phyloP scores from a whole-genome alignment of 1,140 invertebrate species.

The Planococcus citri region DNA sequence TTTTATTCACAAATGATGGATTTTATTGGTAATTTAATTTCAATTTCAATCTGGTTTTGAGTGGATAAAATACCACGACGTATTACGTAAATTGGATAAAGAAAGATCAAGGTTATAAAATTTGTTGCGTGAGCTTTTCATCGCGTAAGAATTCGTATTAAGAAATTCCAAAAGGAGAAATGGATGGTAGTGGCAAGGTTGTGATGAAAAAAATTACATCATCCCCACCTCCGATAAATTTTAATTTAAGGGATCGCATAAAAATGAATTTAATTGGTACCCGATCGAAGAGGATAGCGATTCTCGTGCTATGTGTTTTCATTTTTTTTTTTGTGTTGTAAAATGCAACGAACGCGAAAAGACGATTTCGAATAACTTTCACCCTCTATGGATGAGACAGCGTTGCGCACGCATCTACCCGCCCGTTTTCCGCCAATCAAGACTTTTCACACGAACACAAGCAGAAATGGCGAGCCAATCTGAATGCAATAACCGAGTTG shows the following conservation, averaged over 20 bases:
- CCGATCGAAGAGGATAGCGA: not conserved
- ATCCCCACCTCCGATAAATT: too few relatives aligned
- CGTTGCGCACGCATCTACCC: not conserved
- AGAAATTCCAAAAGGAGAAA: too few relatives aligned
- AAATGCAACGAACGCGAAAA: not conserved
- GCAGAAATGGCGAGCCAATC: constrained; percentile 5
- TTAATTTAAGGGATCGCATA: not conserved
- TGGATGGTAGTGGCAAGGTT: too few relatives aligned
- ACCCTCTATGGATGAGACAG: not conserved
- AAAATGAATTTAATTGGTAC: not conserved
- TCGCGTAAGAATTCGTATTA: too few relatives aligned
- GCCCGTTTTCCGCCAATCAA: constrained; percentile 1
- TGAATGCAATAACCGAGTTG: constrained; percentile 2
- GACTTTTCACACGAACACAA: not conserved
- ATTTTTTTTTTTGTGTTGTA: too few relatives aligned
- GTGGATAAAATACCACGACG: too few relatives aligned
- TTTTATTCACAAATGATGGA: too few relatives aligned
- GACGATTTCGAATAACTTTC: not conserved
- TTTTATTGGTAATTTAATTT: too few relatives aligned
- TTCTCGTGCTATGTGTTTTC: not conserved
- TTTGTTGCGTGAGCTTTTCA: too few relatives aligned
- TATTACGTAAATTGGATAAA: too few relatives aligned
- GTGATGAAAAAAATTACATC: not conserved
- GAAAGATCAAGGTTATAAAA: too few relatives aligned
- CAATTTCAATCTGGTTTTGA: too few relatives aligned